Evolutionary conservation across 2,113 vertebrate genomes (phyloP).

Genomic region (Amblyopsis rosae): DNA sequence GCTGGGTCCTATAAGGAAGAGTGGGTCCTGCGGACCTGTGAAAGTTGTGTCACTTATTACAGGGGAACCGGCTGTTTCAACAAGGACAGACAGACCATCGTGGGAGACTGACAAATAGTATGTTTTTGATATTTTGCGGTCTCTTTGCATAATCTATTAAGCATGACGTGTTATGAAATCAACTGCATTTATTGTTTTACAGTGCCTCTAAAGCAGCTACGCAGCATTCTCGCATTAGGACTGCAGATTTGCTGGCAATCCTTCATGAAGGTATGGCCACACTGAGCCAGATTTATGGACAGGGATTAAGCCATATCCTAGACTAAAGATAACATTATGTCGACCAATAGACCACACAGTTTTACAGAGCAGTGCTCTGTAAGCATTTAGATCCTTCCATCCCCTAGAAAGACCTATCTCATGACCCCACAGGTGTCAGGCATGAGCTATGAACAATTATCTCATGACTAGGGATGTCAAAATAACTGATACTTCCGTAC

Average conservation of each 20-base stretch:
- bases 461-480: too few relatives aligned
- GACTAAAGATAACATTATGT: too few relatives aligned
- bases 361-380: too few relatives aligned
- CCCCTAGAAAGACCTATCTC: too few relatives aligned
- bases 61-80: neutral
- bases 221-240: neutral
- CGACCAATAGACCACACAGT: too few relatives aligned
- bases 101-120: slow-evolving; percentile 33
- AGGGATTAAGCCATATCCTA: too few relatives aligned
- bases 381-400: too few relatives aligned
- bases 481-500: too few relatives aligned
- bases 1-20: slow-evolving; percentile 31
- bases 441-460: too few relatives aligned
- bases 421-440: too few relatives aligned
- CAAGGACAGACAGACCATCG: neutral
- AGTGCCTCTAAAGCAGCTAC: neutral
- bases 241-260: neutral
- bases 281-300: neutral
- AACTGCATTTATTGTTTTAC: neutral
- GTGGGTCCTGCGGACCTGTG: neutral
- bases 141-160: neutral
- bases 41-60: neutral
- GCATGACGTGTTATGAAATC: neutral
- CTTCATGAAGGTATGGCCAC: neutral
- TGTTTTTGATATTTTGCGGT: neutral